Evolutionary conservation across 2,797 vertebrate species (phyloP), one percentile per base, ranked within the genome.

Genomic region (Hippopotamyrus pictus): DNA sequence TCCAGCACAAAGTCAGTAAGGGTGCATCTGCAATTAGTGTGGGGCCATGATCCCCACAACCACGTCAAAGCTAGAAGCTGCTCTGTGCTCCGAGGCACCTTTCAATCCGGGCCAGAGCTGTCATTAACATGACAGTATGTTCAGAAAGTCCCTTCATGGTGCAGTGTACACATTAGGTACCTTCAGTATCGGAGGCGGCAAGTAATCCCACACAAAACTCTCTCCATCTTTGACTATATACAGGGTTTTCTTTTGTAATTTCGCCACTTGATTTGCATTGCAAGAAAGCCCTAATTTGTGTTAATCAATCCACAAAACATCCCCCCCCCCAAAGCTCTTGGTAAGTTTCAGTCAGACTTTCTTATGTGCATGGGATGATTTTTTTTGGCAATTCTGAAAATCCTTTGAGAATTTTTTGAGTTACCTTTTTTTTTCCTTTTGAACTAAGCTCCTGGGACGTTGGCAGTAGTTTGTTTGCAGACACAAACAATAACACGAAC

Each of bases 271-370:
- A 41, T 37, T 76, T 33, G 69, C 69, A 76, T 33, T 73, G 65
- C 65, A 73, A 73, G 12, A 73, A 69, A 29, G 65, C 29, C 22
- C 59, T 65, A 11, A 29, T 29, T 65, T 12, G 22, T 3, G 8
- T 65, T 76, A 33, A 76, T 73, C 29, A 69, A 69, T 73, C 65
- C 69, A 41, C 69, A 76, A 76, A 76, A 76, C 69, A 76, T 69
- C 2, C 2, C 7, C 69, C 65, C 33, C 59, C 19, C 9, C 19
- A 2, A 25, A 0, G 69, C 33, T 33, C 25, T 69, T 29, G 62
- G 25, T 41, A 79, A 44, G 73, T 41, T 79, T 17, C 37, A n/a
- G 73, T 79, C 73, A 79, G 37, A 79, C 17, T 41, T 76, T 37
- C 2, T 33, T 76, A 3, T 76, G 5, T 76, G 29, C 33, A 19